Evolutionary conservation across 2,113 vertebrate genomes (phyloP).

Genomic region (Girardinichthys multiradiatus): DNA sequence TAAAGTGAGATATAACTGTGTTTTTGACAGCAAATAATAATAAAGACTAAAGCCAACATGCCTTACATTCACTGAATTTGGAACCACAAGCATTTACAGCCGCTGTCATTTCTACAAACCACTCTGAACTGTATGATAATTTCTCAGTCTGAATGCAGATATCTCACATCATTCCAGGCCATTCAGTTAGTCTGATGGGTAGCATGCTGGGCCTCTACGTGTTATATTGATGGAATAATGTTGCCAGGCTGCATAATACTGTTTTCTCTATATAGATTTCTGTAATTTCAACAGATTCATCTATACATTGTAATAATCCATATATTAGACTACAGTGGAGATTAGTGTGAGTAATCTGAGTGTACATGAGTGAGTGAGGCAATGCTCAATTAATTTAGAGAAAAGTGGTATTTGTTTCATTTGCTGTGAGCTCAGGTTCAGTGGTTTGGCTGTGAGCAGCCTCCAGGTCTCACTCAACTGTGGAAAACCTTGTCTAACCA

Average conservation of each 20-base stretch:
- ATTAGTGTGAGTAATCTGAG: slow-evolving; percentile 12
- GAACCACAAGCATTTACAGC: neutral
- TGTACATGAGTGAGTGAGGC: slow-evolving; percentile 17
- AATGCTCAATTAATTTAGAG: slow-evolving; percentile 17
- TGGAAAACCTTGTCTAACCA: slow-evolving; percentile 58
- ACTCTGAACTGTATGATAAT: neutral
- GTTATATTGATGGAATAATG: slow-evolving; percentile 52
- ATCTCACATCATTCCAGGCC: neutral
- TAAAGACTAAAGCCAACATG: slow-evolving; percentile 13
- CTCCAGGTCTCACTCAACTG: slow-evolving; percentile 66
- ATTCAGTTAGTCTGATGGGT: slow-evolving; percentile 16
- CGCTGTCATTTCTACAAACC: slow-evolving; percentile 10
- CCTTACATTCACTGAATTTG: slow-evolving; percentile 5
- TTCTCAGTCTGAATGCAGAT: slow-evolving; percentile 3
- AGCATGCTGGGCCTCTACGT: slow-evolving; percentile 50
- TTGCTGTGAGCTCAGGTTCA: slow-evolving; percentile 72
- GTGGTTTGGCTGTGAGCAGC: slow-evolving; percentile 59
- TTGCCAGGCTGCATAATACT: slow-evolving; percentile 47
- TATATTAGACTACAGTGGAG: slow-evolving; percentile 67
- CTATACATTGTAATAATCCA: slow-evolving; percentile 35
- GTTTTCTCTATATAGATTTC: slow-evolving; percentile 66
- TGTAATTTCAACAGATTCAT: slow-evolving; percentile 53
- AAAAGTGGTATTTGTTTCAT: slow-evolving; percentile 8
- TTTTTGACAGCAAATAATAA: slow-evolving; percentile 24
- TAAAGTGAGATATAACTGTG: slow-evolving; percentile 5